Evolutionary conservation across 2,888 invertebrate genomes (phyloP).

Genomic region (Dicycla oo): DNA sequence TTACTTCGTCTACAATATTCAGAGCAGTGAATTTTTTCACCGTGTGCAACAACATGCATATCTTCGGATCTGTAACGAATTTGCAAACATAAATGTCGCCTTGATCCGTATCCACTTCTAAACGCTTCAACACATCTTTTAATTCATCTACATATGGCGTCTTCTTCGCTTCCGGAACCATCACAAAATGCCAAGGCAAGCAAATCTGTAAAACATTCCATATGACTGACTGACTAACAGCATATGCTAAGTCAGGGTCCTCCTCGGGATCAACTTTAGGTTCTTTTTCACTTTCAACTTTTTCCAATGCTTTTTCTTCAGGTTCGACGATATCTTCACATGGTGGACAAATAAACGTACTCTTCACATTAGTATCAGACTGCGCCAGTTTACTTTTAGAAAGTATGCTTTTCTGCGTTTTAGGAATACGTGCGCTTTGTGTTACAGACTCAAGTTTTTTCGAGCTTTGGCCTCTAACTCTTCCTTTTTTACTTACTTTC

Average conservation of each 20-base stretch:
- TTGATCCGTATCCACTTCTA: slow-evolving; percentile 81
- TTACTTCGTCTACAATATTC: slow-evolving; percentile 75
- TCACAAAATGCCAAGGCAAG: slow-evolving; percentile 84
- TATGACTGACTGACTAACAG: slow-evolving; percentile 80
- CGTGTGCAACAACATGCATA: slow-evolving; percentile 81
- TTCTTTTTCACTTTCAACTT: slow-evolving; percentile 76
- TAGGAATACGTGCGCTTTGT: slow-evolving; percentile 78
- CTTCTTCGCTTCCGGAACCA: slow-evolving; percentile 75
- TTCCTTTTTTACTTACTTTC: slow-evolving; percentile 76
- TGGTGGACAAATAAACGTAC: slow-evolving; percentile 81
- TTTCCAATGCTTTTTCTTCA: slow-evolving; percentile 74
- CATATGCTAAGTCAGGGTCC: slow-evolving; percentile 78
- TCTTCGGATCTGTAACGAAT: slow-evolving; percentile 77
- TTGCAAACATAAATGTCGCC: slow-evolving; percentile 83
- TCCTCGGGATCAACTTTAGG: slow-evolving; percentile 70
- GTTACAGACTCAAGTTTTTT: slow-evolving; percentile 72
- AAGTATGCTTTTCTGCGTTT: slow-evolving; percentile 67
- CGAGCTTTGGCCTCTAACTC: slow-evolving; percentile 61
- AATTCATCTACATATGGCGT: slow-evolving; percentile 79
- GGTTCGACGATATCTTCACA: slow-evolving; percentile 75
- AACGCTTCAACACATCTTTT: slow-evolving; percentile 70
- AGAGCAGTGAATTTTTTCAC: slow-evolving; percentile 83
- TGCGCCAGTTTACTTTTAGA: slow-evolving; percentile 70
- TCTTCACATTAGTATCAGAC: slow-evolving; percentile 77
- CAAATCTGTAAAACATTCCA: slow-evolving; percentile 84